Percentiles rank a stretch among this genome's conserved stretches.
These are phyloP conservation scores for Sicus ferrugineus DNA, from an alignment of 2,888 invertebrate species.

Conservation along the genomic window DNA sequence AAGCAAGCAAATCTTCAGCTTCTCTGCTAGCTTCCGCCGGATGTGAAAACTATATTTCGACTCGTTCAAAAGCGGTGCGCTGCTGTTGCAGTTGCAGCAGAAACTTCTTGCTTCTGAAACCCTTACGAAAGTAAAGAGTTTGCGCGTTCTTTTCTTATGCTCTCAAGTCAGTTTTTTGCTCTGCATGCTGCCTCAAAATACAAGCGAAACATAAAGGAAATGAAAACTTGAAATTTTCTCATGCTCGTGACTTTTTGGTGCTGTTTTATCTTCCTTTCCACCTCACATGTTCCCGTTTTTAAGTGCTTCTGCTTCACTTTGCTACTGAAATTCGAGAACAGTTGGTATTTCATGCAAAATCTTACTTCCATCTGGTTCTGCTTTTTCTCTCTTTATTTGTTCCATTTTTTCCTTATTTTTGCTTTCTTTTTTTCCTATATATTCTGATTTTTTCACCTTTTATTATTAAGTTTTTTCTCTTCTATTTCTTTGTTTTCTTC, in stretches of 20 bases:
- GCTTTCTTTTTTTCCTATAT: no score
- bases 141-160: background rate
- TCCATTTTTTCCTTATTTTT: no score
- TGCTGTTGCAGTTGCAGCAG: no score
- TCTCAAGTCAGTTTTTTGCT: background rate
- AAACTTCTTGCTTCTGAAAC: background rate
- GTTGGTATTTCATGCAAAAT: no score
- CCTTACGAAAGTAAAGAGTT: background rate
- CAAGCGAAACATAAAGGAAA: conserved; percentile 16
- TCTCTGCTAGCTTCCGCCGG: conserved; percentile 12
- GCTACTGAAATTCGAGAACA: no score
- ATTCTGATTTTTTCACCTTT: no score
- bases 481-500: no score
- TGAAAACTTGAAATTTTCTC: conserved; percentile 10
- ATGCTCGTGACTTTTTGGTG: background rate
- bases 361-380: no score
- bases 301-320: no score
- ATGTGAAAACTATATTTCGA: conserved; percentile 18
- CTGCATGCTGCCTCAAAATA: conserved; percentile 17
- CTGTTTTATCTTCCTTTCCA: background rate
- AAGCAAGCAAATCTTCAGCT: background rate
- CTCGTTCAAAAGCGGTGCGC: background rate
- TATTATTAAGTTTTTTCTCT: no score
- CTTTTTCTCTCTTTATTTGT: no score
- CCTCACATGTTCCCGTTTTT: background rate